Conservation (phyloP, 2,888 invertebrate species). For the Catocala sponsa region DNA sequence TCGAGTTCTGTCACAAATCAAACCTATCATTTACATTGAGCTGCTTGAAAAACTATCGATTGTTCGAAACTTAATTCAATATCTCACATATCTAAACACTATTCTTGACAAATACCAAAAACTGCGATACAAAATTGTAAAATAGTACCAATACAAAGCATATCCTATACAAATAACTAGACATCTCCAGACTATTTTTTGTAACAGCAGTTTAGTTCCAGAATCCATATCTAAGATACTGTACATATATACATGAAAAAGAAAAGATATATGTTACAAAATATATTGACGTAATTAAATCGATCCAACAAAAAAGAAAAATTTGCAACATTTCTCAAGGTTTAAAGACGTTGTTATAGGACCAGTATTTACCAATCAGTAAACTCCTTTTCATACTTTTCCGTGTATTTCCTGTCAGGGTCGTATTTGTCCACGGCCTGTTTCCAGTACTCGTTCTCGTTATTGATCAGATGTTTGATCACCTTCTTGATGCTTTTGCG, state of each 20-base stretch:
- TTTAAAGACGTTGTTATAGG: not conserved
- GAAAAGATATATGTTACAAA: not conserved
- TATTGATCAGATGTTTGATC: slow-evolving; percentile 71
- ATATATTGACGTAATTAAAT: not conserved
- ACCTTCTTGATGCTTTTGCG: slow-evolving; percentile 71
- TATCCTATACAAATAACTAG: slow-evolving; percentile 5
- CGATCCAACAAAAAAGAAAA: not conserved
- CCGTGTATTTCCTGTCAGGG: slow-evolving; percentile 67
- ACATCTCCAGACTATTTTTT: not conserved
- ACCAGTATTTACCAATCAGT: slow-evolving; percentile 20
- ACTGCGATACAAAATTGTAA: slow-evolving; percentile 22
- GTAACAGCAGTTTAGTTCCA: not conserved
- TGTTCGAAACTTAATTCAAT: slow-evolving; percentile 1
- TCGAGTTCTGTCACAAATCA: too few relatives aligned
- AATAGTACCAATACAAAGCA: slow-evolving; percentile 22
- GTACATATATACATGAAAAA: not conserved
- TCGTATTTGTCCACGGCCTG: slow-evolving; percentile 78
- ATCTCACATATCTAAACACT: slow-evolving; percentile 12
- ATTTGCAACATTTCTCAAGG: too few relatives aligned
- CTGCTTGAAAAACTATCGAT: not conserved
- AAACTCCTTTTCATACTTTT: slow-evolving; percentile 74
- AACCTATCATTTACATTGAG: not conserved
- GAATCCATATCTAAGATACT: slow-evolving; percentile 1
- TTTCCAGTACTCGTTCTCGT: slow-evolving; percentile 72
- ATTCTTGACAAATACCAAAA: slow-evolving; percentile 18